Evolutionary conservation across 2,113 vertebrate species (phyloP).

Genomic region (Scomber japonicus): DNA sequence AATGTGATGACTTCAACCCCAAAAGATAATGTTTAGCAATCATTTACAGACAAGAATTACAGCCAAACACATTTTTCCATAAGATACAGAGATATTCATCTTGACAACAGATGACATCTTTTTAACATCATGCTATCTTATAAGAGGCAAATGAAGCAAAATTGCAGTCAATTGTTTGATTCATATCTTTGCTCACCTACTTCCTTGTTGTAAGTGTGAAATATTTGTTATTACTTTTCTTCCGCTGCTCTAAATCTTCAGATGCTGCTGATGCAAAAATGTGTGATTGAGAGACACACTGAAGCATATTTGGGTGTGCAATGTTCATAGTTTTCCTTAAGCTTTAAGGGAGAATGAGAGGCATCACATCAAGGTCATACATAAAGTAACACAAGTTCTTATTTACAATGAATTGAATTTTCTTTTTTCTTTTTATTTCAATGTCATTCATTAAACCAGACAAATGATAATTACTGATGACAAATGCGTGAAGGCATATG

Average conservation of each 20-base stretch:
- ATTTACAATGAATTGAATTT: background rate
- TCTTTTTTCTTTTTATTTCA: too few relatives aligned
- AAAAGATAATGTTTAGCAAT: slow-evolving; percentile 2
- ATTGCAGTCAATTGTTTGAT: slow-evolving; percentile 1
- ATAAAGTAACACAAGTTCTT: background rate
- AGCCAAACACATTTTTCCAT: background rate
- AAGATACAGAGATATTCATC: slow-evolving; percentile 10
- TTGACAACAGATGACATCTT: slow-evolving; percentile 22
- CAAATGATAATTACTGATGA: background rate
- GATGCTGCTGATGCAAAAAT: slow-evolving; percentile 15
- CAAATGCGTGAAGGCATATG: background rate
- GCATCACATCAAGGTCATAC: background rate
- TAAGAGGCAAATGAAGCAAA: slow-evolving; percentile 7
- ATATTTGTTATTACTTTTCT: slow-evolving; percentile 4
- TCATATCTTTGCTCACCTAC: background rate
- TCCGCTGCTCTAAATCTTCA: background rate
- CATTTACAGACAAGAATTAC: background rate
- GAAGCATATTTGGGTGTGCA: slow-evolving; percentile 19
- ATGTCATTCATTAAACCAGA: too few relatives aligned
- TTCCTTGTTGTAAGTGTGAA: slow-evolving; percentile 5
- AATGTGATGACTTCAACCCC: slow-evolving; percentile 17
- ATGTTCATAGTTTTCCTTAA: slow-evolving; percentile 5
- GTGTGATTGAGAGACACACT: slow-evolving; percentile 3
- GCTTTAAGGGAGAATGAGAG: background rate
- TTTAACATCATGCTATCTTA: slow-evolving; percentile 5